Conservation (phyloP, 1,140 invertebrate genomes). For the Cyclina sinensis region DNA sequence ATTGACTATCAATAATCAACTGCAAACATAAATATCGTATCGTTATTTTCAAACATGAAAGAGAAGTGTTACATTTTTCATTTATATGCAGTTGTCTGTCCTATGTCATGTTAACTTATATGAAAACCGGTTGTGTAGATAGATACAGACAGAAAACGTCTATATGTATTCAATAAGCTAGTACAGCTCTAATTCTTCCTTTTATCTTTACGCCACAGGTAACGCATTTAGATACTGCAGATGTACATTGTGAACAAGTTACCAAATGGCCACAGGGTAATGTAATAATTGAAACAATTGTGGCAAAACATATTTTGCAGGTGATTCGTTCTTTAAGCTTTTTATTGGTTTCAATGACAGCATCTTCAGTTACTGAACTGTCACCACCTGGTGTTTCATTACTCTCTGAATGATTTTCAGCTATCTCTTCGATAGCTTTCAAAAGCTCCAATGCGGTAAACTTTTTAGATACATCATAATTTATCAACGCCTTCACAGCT, state of each 20-base stretch:
- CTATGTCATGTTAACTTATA: no score
- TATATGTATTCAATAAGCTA: neutral
- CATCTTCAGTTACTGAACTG: neutral
- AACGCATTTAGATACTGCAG: conserved; percentile 92
- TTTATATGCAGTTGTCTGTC: no score
- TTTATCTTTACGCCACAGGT: neutral
- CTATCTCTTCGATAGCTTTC: neutral
- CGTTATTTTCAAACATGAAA: no score
- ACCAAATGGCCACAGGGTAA: conserved; percentile 96
- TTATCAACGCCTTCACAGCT: neutral
- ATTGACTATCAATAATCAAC: no score
- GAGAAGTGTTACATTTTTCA: no score
- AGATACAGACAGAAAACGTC: no score
- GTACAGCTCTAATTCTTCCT: conserved; percentile 69
- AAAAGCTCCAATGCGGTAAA: neutral
- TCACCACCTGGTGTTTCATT: neutral
- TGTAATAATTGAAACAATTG: conserved; percentile 94
- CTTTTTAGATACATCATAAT: neutral
- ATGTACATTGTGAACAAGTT: conserved; percentile 93
- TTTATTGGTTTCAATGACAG: neutral
- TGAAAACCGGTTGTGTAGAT: no score
- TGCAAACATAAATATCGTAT: no score
- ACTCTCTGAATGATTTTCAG: neutral
- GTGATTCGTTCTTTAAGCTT: conserved; percentile 92
- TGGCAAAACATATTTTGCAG: conserved; percentile 97